These are phyloP conservation scores for Takifugu ocellatus DNA, from an alignment of 2,797 vertebrate genomes.

Conservation along the genomic window DNA sequence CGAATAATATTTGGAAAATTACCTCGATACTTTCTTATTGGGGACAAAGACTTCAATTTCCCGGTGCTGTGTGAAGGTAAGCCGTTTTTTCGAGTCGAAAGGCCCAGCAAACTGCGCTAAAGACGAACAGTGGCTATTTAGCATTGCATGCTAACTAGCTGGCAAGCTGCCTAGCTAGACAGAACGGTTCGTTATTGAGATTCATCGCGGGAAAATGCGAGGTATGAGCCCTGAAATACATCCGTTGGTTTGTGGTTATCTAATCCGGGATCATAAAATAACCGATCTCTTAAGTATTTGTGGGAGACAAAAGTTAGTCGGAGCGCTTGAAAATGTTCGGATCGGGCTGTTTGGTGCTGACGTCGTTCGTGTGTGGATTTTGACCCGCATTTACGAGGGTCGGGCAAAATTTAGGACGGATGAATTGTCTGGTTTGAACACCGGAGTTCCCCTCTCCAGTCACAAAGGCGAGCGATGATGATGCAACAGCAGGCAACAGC, in stretches of 20 bases:
- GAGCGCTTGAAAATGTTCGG: not conserved
- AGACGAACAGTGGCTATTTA: slow-evolving; percentile 21
- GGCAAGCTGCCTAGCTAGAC: slow-evolving; percentile 40
- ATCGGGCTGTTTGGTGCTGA: not conserved
- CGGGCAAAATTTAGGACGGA: not conserved
- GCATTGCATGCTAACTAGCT: slow-evolving; percentile 40
- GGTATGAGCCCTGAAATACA: not conserved
- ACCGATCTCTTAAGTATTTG: no score
- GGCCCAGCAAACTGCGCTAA: not conserved
- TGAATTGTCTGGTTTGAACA: slow-evolving; percentile 31
- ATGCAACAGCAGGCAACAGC: slow-evolving; percentile 78
- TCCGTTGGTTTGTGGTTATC: not conserved
- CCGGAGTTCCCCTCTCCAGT: slow-evolving; percentile 68
- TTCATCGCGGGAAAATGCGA: rapidly evolving
- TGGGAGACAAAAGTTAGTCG: not conserved
- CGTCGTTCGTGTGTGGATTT: not conserved
- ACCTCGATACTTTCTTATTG: not conserved
- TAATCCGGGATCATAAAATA: no score
- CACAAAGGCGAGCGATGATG: slow-evolving; percentile 60
- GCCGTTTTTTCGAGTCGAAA: not conserved
- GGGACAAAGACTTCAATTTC: slow-evolving; percentile 24
- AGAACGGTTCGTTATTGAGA: not conserved
- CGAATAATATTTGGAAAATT: slow-evolving; percentile 43
- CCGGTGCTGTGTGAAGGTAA: slow-evolving; percentile 60
- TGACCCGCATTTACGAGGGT: not conserved